phyloP scores from a whole-genome alignment of 2,797 vertebrate species.

The Gila robusta region DNA sequence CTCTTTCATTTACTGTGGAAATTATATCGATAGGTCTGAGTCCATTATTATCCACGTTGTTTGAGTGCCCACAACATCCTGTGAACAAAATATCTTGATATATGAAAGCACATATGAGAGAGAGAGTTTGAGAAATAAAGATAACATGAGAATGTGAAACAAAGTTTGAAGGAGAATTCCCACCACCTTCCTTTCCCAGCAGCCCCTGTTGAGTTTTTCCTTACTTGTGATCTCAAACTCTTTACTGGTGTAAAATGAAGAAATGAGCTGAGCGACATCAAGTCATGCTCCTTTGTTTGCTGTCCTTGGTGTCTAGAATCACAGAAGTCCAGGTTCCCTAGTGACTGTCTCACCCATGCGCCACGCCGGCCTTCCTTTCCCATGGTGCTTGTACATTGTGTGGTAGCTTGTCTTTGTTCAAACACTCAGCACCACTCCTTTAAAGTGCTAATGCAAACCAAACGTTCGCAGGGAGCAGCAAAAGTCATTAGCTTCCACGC shows the following conservation, averaged over 20 bases:
- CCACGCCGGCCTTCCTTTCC: conserved; percentile 59
- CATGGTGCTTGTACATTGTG: conserved; percentile 48
- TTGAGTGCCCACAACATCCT: conserved; percentile 5
- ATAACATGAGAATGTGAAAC: neutral
- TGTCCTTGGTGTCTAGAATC: conserved; percentile 48
- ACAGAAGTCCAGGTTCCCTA: conserved; percentile 29
- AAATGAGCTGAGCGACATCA: conserved; percentile 41
- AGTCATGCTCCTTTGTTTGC: conserved; percentile 26
- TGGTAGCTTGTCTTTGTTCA: conserved; percentile 30
- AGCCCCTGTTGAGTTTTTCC: conserved; percentile 11
- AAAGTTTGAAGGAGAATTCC: conserved; percentile 19
- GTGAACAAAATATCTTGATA: conserved; percentile 11
- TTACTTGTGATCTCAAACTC: conserved; percentile 24
- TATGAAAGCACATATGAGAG: neutral
- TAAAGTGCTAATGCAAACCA: conserved; percentile 49
- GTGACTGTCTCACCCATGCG: conserved; percentile 48
- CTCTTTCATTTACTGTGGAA: neutral
- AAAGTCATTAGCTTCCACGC: conserved; percentile 40
- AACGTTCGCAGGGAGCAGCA: conserved; percentile 28
- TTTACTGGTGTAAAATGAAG: conserved; percentile 3
- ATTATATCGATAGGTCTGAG: conserved; percentile 9
- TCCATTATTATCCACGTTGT: conserved; percentile 8
- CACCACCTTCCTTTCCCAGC: conserved; percentile 10
- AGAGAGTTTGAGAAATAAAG: conserved; percentile 48
- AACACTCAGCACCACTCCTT: conserved; percentile 50